Base-by-base conservation (phyloP, 2,113 vertebrate genomes). In the Lichenostomus cassidix region DNA sequence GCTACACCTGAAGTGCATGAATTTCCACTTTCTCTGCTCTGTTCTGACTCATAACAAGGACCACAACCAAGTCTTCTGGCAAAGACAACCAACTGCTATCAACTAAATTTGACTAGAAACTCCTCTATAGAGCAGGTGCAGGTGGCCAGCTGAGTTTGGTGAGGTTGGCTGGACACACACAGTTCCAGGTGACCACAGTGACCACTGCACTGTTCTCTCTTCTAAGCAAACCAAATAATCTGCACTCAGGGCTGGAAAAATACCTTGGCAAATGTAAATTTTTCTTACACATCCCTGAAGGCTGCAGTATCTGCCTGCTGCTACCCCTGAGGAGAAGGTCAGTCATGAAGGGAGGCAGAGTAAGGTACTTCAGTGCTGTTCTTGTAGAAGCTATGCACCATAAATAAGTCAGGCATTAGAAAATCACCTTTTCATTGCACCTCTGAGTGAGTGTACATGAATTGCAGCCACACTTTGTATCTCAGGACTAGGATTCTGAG, bases 381-480 rank as follows among this genome's bases (percentile, higher is more conserved):
- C 24, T 49, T 33, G 59, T 5, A 27, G 35, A 19, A 31, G 8
- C 0, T 19, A 17, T 28, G n/a, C 68, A 24, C 33, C 31, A 6
- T 27, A 13, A 83, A 9, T 28, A 33, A 60, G 28, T 41, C 24
- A 2, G 2, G 6, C 0, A 0, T 4, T 41, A 12, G 20, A 31
- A 95, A 81, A n/a, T 28, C 27, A 24, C 42, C 28, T 49, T 47
- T 47, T 22, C 49, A 24, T 4, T 46, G 42, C 35, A 37, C 16
- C 63, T 71, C 76, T 55, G 79, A 23, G 49, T 28, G 35, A 46
- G 33, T 2, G 22, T 0, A 0, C 39, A 3, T 0, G 23, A 18
- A 9, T 0, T 42, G 44, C 65, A 80, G 35, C 42, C 28, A 8
- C 22, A 6, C 33, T 70, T 59, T 25, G 1, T 21, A 23, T 53